Percentiles rank a stretch among this genome's conserved stretches.
phyloP scores from a whole-genome alignment of 2,888 invertebrate genomes.

The Hypercompe scribonia region DNA sequence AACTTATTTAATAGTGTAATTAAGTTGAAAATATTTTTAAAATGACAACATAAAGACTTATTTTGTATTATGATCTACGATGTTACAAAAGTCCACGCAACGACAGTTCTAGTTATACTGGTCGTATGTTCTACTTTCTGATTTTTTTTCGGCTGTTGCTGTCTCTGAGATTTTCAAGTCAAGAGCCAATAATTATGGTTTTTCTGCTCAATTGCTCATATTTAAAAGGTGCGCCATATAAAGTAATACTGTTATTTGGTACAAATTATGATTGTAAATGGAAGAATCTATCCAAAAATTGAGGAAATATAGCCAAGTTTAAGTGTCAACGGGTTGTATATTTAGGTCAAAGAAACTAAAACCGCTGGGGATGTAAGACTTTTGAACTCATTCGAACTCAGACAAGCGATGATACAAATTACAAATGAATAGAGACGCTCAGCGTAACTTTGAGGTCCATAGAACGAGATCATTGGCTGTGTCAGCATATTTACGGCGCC shows the following conservation, averaged over 20 bases:
- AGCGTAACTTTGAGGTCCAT: neutral
- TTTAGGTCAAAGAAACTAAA: neutral
- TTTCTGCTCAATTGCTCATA: neutral
- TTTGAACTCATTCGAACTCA: neutral
- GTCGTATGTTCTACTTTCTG: too few relatives aligned
- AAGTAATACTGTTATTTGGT: neutral
- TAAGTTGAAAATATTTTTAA: too few relatives aligned
- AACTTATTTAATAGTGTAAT: too few relatives aligned
- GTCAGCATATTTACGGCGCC: neutral
- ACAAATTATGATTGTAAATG: neutral
- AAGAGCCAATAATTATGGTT: neutral
- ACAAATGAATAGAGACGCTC: neutral
- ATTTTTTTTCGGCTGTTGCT: too few relatives aligned
- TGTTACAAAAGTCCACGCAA: too few relatives aligned
- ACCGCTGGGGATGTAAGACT: neutral
- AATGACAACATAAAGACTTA: too few relatives aligned
- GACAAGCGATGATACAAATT: neutral
- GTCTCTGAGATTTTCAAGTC: too few relatives aligned
- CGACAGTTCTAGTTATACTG: too few relatives aligned
- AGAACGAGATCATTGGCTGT: neutral
- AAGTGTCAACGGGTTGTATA: neutral
- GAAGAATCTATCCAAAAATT: neutral
- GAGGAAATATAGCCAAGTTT: neutral
- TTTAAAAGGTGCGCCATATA: neutral
- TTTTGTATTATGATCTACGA: too few relatives aligned